Evolutionary conservation across 2,888 invertebrate genomes (phyloP).

Genomic region (Entomobrya proxima): DNA sequence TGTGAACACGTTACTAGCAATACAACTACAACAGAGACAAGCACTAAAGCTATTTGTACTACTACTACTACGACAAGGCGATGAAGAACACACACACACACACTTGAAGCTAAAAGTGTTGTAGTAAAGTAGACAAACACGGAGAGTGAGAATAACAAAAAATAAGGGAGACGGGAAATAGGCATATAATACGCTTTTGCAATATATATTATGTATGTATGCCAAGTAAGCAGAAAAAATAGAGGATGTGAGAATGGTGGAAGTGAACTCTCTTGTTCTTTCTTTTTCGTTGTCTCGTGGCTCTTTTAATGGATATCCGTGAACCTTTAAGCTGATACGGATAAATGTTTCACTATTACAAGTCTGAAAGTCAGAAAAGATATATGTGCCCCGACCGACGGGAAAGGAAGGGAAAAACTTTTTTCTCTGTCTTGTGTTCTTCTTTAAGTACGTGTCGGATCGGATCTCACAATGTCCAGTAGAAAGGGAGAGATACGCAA

Average conservation of each 20-base stretch:
- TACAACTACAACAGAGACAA: neutral
- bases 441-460: conserved; percentile 40
- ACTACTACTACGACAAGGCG: neutral
- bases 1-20: conserved; percentile 26
- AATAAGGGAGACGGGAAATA: neutral
- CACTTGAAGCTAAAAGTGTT: conserved; percentile 51
- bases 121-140: conserved; percentile 53
- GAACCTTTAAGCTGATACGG: conserved; percentile 65
- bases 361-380: conserved; percentile 65
- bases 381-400: conserved; percentile 47
- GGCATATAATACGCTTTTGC: conserved; percentile 7
- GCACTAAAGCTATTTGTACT: conserved; percentile 44
- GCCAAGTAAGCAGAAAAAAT: conserved; percentile 27
- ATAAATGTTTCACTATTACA: conserved; percentile 64
- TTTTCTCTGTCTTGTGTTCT: conserved; percentile 14
- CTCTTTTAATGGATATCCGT: conserved; percentile 65
- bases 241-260: conserved; percentile 39
- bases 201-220: neutral
- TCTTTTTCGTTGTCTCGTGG: neutral
- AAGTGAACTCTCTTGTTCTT: conserved; percentile 65
- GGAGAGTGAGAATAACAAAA: conserved; percentile 21
- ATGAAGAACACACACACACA: too few species aligned
- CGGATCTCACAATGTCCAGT: conserved; percentile 31
- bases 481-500: conserved; percentile 32
- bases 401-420: neutral